Base-by-base conservation (phyloP, 2,113 vertebrate genomes). In the Thinocorus orbignyianus region DNA sequence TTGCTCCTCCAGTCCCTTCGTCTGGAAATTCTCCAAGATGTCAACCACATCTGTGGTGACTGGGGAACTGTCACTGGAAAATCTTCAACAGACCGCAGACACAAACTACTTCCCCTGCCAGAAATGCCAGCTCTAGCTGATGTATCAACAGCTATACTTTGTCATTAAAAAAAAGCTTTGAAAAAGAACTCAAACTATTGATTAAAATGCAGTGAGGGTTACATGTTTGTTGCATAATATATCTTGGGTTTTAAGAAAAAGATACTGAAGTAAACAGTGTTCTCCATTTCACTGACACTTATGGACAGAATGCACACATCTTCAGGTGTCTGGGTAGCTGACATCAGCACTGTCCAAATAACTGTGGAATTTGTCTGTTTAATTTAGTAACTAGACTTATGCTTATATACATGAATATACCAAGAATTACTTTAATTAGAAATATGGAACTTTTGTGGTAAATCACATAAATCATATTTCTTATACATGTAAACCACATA, bases 21-120 rank as follows among this genome's bases (percentile, higher is more conserved):
- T 64, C 51, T 86, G 88, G 88, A 92, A 94, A 77, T 69, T 83
- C n/a, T 89, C 58, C 80, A 95, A 91, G 46, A 61, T 73, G 55
- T 91, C 86, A 92, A 44, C 83, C 44, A 80, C 58, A 83, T 93
- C 48, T 74, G 39, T 65, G 35, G 65, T 92, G 82, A 81, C 68
- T 83, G 55, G 44, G 46, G 48, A 88, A 86, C 78, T 96, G 80
- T 88, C 79, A 83, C 4, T 88, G 72, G 80, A 92, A 94, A 91
- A 57, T 49, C 73, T 66, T 90, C 72, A 91, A 33, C 41, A 83
- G 46, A 88, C 31, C 9, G 11, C 68, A 81, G 55, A 76, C 54
- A 88, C 31, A 65, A 90, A 23, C 37, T 85, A 77, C 80, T 80
- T 92, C 81, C 69, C 31, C 60, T 92, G 64, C 31, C 54, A 96